A percentile compares a stretch with the other conserved stretches of the same genome.
Conservation (phyloP, 2,113 vertebrate genomes). For the Urocolius indicus region DNA sequence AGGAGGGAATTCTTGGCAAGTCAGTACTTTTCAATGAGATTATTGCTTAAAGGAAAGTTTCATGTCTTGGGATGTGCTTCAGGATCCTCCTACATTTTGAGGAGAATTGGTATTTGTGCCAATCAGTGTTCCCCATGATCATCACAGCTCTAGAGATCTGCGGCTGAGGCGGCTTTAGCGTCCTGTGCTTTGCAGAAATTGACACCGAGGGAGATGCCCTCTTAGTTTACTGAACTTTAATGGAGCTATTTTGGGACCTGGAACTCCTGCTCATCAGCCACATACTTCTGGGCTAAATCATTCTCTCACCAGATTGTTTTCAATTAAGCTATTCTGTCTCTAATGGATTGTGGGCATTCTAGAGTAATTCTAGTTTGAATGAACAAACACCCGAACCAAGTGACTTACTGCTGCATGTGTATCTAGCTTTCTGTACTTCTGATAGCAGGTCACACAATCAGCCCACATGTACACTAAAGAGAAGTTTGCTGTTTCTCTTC, state of each 20-base stretch:
- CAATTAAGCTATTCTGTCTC: background rate
- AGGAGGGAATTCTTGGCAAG: background rate
- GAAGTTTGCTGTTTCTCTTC: background rate
- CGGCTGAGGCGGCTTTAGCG: background rate
- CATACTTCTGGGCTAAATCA: background rate
- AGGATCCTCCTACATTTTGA: background rate
- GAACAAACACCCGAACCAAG: background rate
- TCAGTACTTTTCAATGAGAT: background rate
- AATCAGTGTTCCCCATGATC: background rate
- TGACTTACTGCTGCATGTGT: background rate
- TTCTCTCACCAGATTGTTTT: conserved; percentile 20
- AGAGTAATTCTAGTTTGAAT: conserved; percentile 16
- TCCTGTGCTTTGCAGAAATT: background rate
- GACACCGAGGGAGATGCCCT: background rate
- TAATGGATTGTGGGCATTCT: background rate
- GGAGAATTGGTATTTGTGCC: background rate
- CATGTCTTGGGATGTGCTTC: background rate
- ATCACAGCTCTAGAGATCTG: background rate
- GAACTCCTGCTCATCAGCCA: background rate
- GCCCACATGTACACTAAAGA: background rate
- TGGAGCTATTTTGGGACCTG: conserved; percentile 8
- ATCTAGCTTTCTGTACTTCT: background rate
- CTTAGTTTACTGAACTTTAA: background rate
- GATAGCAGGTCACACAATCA: background rate
- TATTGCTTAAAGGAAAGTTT: background rate